Percentiles rank a stretch among this genome's conserved stretches.
These are phyloP conservation scores for Tenualosa thibaudeaui DNA, from an alignment of 2,797 vertebrate genomes.

Conservation along the genomic window DNA sequence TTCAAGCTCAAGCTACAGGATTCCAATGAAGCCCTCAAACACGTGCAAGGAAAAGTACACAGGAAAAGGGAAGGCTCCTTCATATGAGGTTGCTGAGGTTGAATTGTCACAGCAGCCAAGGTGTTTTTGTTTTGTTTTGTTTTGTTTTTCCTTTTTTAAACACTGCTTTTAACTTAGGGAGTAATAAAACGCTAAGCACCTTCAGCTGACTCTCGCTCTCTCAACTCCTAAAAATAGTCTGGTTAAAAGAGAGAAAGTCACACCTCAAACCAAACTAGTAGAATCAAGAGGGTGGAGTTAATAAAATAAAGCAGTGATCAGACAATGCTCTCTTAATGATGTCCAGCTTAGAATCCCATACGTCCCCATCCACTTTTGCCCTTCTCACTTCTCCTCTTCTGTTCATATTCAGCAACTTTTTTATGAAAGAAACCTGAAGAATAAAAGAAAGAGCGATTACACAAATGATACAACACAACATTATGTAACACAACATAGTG, in stretches of 20 bases:
- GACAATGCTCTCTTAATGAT: slow-evolving; percentile 30
- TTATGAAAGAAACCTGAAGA: slow-evolving; percentile 55
- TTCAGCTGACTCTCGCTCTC: neutral
- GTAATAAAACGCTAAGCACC: neutral
- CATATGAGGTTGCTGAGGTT: neutral
- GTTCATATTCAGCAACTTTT: slow-evolving; percentile 53
- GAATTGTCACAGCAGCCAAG: neutral
- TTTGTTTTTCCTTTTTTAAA: no score
- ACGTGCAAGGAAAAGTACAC: neutral
- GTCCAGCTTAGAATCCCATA: neutral
- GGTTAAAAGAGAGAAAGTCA: neutral
- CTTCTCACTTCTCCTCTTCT: slow-evolving; percentile 53
- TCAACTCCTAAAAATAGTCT: neutral
- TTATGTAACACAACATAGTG: neutral
- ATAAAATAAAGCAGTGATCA: neutral
- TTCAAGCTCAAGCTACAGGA: neutral
- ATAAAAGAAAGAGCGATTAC: slow-evolving; percentile 13
- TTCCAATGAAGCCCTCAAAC: neutral
- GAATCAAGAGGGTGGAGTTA: neutral
- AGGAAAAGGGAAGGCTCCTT: neutral
- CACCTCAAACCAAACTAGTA: neutral
- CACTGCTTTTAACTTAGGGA: neutral
- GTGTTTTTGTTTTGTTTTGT: neutral
- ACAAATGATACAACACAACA: neutral
- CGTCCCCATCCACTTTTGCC: slow-evolving; percentile 42